Conservation (phyloP, 2,888 invertebrate genomes). For the Plebejus melissa region DNA sequence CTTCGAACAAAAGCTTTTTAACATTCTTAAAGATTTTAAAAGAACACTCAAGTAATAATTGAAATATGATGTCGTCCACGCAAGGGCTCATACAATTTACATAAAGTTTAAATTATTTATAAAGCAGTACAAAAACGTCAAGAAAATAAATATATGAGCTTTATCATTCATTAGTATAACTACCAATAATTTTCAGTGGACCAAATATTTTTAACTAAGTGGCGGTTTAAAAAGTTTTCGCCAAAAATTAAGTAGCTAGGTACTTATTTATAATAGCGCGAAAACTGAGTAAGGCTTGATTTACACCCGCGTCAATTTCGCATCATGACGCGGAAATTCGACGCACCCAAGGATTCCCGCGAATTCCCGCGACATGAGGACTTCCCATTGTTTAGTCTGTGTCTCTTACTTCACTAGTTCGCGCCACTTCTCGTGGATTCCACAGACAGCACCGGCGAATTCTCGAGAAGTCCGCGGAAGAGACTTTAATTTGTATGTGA, state of each 20-base stretch:
- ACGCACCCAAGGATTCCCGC: too few species aligned
- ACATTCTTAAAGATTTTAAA: neutral
- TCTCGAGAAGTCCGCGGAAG: too few species aligned
- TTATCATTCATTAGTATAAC: neutral
- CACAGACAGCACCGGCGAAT: too few species aligned
- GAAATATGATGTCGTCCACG: neutral
- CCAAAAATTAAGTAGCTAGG: neutral
- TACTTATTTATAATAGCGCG: neutral
- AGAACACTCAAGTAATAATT: neutral
- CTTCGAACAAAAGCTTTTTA: neutral
- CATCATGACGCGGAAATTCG: too few species aligned
- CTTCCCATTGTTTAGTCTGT: too few species aligned
- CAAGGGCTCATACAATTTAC: neutral
- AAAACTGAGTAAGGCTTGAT: neutral
- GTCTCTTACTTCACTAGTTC: too few species aligned
- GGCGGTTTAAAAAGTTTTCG: neutral
- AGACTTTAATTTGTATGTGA: too few species aligned
- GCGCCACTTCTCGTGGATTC: too few species aligned
- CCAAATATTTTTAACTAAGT: neutral
- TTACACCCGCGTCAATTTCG: too few species aligned
- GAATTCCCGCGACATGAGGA: too few species aligned
- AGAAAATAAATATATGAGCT: neutral
- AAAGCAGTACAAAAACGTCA: too few species aligned
- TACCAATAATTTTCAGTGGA: neutral
- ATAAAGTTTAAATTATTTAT: neutral